Base-by-base conservation (phyloP, 2,888 invertebrate species). In the Hypolimnas misippus region DNA sequence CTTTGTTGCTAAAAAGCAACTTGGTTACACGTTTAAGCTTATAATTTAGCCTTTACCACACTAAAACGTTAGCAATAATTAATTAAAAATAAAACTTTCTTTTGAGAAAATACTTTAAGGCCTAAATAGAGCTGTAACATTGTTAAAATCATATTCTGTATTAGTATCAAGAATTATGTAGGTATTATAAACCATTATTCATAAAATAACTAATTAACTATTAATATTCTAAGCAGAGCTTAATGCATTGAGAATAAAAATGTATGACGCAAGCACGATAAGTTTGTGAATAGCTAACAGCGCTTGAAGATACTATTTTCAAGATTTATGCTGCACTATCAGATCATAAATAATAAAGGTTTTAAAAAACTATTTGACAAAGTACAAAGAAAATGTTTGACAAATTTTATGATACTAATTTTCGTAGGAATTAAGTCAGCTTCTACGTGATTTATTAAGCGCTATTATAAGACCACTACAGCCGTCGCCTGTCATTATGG, bases 191-290 rank as follows among this genome's bases (percentile, higher is more conserved):
- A 38, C 2, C n/a, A 38, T n/a, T 38, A 38, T 38, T 38, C 21
- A 21, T 44, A 31, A 56, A 17, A 19, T 44, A 38, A 38, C 12
- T 38, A 38, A 38, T 38, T 38, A 38, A 38, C 35, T n/a, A 38
- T 38, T 38, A 38, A 6, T n/a, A 17, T 42, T 42, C 16, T 16
- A 17, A 42, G 7, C 44, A 49, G 35, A 16, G 33, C 49, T 57
- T 16, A 14, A 49, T 49, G 35, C 21, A 57, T 25, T 16, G 10
- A 25, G 21, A 54, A 59, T 46, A 31, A 53, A 35, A 60, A 25
- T 29, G 46, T 12, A 49, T 49, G 46, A 57, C 19, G 38, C 14
- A 35, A 38, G 12, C 16, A 16, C 16, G 17, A 16, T 3, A 42
- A 42, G 25, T 38, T 21, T 16, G 7, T 35, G 21, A 38, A 35